These are phyloP conservation scores for Perccottus glenii DNA, from an alignment of 2,113 vertebrate species.

Conservation along the genomic window DNA sequence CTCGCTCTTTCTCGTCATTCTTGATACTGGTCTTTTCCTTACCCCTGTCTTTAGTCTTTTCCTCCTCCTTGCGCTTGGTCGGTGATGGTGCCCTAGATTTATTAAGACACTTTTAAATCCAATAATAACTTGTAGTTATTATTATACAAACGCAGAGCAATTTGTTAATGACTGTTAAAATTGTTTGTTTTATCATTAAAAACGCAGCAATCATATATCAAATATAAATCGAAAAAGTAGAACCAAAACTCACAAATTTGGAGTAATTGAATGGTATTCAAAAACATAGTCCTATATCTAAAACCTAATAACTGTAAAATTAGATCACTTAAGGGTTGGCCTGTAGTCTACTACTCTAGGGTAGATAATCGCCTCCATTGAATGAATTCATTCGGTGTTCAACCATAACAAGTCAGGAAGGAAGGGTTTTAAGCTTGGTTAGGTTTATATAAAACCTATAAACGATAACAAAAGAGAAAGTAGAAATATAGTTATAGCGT, in stretches of 20 bases:
- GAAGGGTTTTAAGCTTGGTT: not conserved
- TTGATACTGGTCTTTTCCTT: slow-evolving; percentile 90
- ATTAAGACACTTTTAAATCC: not conserved
- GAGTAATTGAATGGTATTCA: too few species aligned
- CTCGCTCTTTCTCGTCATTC: slow-evolving; percentile 92
- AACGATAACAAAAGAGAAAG: not conserved
- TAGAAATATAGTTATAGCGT: not conserved
- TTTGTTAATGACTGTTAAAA: too few species aligned
- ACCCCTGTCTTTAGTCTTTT: slow-evolving; percentile 91
- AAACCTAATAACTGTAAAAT: too few species aligned
- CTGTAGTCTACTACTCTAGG: too few species aligned
- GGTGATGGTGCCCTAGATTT: slow-evolving; percentile 92
- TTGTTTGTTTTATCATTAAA: too few species aligned
- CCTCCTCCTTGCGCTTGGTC: slow-evolving; percentile 94
- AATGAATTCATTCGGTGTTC: slow-evolving; percentile 11
- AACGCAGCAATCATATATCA: too few species aligned
- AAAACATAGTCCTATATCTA: too few species aligned
- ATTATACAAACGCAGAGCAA: too few species aligned
- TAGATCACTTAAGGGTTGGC: too few species aligned
- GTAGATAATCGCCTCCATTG: slow-evolving; percentile 35
- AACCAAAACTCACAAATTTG: too few species aligned
- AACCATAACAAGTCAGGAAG: too few species aligned
- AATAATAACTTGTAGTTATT: not conserved
- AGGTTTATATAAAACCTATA: not conserved
- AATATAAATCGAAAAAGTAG: too few species aligned